phyloP scores from a whole-genome alignment of 2,888 invertebrate genomes.

The Leptopterna dolabrata region DNA sequence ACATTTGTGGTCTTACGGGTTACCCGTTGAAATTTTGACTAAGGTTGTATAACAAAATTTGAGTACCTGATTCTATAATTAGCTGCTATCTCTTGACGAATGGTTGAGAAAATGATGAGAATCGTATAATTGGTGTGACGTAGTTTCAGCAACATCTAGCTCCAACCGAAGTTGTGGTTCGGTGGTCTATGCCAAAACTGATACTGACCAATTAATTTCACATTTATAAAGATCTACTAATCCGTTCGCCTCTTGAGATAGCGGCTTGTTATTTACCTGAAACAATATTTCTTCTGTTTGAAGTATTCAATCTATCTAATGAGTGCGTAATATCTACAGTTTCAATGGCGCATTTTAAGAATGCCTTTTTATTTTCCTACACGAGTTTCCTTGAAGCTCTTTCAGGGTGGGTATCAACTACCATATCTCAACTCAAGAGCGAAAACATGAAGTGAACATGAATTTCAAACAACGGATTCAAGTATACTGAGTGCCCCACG shows the following conservation, averaged over 20 bases:
- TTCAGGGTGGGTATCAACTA: neutral
- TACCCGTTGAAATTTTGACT: neutral
- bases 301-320: neutral
- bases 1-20: too few relatives aligned
- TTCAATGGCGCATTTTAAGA: neutral
- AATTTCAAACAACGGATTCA: too few relatives aligned
- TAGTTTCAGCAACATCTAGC: neutral
- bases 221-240: neutral
- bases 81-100: neutral
- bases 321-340: neutral
- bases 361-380: neutral
- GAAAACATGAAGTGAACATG: neutral
- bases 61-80: neutral
- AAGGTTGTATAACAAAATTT: neutral
- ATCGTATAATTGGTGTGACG: neutral
- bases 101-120: neutral
- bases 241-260: neutral
- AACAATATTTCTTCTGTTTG: neutral
- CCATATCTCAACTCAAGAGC: neutral
- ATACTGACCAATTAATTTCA: conserved; percentile 7
- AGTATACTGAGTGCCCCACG: too few relatives aligned
- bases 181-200: neutral
- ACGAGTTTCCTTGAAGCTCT: neutral
- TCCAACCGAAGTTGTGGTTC: neutral
- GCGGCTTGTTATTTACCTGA: neutral